Evolutionary conservation across 1,140 invertebrate genomes (phyloP).

Genomic region (Rhyacophila brunnea): DNA sequence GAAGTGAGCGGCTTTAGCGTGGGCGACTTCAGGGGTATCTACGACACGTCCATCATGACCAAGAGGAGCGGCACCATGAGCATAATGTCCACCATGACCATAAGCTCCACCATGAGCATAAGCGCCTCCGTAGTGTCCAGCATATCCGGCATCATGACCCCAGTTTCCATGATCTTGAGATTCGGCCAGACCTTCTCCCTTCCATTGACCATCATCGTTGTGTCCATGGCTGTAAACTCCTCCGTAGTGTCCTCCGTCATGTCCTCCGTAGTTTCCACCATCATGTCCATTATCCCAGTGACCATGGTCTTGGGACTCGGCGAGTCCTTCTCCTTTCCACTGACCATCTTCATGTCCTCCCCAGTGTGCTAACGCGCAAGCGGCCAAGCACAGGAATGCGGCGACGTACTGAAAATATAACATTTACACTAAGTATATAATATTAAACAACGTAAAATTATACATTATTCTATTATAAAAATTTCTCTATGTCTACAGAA

Average conservation of each 20-base stretch:
- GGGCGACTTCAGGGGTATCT: constrained; percentile 49
- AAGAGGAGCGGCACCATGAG: constrained; percentile 36
- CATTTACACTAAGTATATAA: too few species aligned
- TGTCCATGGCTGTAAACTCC: constrained; percentile 3
- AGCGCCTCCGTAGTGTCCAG: too few species aligned
- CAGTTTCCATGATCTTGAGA: constrained; percentile 13
- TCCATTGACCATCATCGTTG: constrained; percentile 17
- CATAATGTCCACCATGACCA: constrained; percentile 21
- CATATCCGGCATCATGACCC: background rate
- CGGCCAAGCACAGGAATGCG: constrained; percentile 23
- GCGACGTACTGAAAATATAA: constrained; percentile 18
- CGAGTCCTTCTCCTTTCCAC: constrained; percentile 25
- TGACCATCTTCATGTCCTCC: constrained; percentile 15
- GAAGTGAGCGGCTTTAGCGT: constrained; percentile 48
- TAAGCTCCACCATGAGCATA: constrained; percentile 19
- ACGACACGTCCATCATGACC: constrained; percentile 40
- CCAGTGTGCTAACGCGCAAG: constrained; percentile 11
- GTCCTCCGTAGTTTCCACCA: background rate
- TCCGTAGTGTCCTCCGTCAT: constrained; percentile 1
- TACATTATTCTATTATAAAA: too few species aligned
- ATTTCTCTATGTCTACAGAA: too few species aligned
- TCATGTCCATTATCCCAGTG: constrained; percentile 6
- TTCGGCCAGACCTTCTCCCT: constrained; percentile 1
- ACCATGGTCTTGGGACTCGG: constrained; percentile 26
- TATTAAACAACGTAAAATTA: too few species aligned